These are phyloP conservation scores for Myxocyprinus asiaticus DNA, from an alignment of 2,113 vertebrate genomes.

Conservation along the genomic window DNA sequence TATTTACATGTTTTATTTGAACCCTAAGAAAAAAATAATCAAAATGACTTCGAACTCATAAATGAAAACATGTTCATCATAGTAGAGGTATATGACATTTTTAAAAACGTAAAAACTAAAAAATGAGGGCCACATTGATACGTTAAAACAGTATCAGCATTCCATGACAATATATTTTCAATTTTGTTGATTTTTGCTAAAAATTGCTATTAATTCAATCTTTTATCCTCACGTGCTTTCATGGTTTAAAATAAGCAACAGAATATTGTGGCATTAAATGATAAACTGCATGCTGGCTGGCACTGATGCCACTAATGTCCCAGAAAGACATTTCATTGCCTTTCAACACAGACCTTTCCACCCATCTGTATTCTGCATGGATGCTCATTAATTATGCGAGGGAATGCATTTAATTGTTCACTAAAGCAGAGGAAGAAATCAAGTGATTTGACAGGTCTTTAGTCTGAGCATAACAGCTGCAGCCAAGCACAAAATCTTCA, in stretches of 20 bases:
- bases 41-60: no score
- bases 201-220: no score
- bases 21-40: no score
- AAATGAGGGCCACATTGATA: no score
- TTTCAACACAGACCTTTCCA: neutral
- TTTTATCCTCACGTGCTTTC: no score
- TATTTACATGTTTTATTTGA: no score
- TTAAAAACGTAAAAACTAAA: no score
- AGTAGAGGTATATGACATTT: no score
- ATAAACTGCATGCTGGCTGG: neutral
- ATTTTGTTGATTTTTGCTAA: no score
- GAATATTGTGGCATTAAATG: neutral
- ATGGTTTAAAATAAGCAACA: neutral
- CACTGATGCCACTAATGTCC: neutral
- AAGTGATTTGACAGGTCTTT: slow-evolving; percentile 49
- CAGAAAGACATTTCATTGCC: neutral
- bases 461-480: slow-evolving; percentile 13
- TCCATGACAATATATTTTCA: no score
- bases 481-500: slow-evolving; percentile 30
- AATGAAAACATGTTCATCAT: no score
- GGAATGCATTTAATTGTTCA: slow-evolving; percentile 44
- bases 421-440: slow-evolving; percentile 43
- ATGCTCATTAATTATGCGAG: slow-evolving; percentile 40
- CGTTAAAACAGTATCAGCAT: no score
- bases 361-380: slow-evolving; percentile 17